phyloP scores from a whole-genome alignment of 2,113 vertebrate species.

The Cynopterus brachyotis region DNA sequence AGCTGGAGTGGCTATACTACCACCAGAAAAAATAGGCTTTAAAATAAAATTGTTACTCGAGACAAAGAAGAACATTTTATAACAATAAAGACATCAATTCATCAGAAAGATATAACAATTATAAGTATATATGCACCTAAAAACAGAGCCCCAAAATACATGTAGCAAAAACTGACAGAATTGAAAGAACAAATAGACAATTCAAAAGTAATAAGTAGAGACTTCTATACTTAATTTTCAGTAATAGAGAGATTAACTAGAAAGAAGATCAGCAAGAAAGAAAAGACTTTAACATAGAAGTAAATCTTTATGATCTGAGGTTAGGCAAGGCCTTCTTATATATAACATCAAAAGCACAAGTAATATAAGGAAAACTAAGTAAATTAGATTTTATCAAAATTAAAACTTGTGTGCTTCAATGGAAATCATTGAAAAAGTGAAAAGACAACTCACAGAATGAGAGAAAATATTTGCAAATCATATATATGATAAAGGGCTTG shows the following conservation, averaged over 20 bases:
- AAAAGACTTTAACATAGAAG: background rate
- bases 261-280: background rate
- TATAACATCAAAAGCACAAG: background rate
- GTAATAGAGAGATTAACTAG: background rate
- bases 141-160: background rate
- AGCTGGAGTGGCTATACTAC: background rate
- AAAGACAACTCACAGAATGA: background rate
- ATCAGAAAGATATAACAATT: background rate
- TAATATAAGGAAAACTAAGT: background rate
- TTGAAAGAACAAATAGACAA: conserved; percentile 5
- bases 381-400: conserved; percentile 9
- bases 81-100: background rate
- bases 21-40: background rate
- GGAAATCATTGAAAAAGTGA: background rate
- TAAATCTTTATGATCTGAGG: background rate
- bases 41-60: conserved; percentile 11
- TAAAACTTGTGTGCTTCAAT: background rate
- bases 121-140: background rate
- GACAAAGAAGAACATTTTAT: background rate
- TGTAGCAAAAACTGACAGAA: conserved; percentile 27
- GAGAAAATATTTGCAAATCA: background rate
- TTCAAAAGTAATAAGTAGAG: background rate
- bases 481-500: background rate
- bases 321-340: background rate
- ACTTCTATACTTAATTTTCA: background rate